These are phyloP conservation scores for Trachelus troglodyta DNA, from an alignment of 2,888 invertebrate species.

Conservation along the genomic window DNA sequence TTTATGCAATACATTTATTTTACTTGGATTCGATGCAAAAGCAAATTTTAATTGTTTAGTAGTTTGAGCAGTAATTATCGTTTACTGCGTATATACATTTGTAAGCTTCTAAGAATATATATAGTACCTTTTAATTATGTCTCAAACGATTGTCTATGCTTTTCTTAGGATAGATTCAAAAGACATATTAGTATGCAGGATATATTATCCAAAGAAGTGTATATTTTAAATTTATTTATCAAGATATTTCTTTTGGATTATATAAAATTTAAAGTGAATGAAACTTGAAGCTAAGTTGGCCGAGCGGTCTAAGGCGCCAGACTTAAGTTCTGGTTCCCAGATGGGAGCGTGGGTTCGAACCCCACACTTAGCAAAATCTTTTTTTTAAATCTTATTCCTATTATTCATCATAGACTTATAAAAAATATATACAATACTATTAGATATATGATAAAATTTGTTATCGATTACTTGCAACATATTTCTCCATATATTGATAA, in stretches of 20 bases:
- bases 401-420: not conserved
- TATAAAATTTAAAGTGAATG: not conserved
- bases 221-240: not conserved
- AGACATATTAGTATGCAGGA: not conserved
- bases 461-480: not conserved
- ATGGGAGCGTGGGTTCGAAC: constrained; percentile 87
- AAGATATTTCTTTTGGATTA: not conserved
- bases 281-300: constrained; percentile 74
- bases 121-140: not conserved
- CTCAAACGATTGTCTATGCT: not conserved
- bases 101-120: not conserved
- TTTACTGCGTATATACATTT: not conserved
- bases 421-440: too few relatives aligned
- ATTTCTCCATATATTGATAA: not conserved
- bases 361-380: constrained; percentile 76
- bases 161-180: not conserved
- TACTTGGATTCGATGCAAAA: not conserved
- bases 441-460: not conserved
- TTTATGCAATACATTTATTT: not conserved
- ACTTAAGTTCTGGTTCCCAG: constrained; percentile 86
- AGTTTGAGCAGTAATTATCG: not conserved
- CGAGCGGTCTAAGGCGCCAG: constrained; percentile 88
- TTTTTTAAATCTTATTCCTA: constrained; percentile 12
- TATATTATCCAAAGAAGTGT: not conserved
- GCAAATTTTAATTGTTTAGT: not conserved